phyloP scores from a whole-genome alignment of 2,888 invertebrate genomes.

The Agrotis segetum region DNA sequence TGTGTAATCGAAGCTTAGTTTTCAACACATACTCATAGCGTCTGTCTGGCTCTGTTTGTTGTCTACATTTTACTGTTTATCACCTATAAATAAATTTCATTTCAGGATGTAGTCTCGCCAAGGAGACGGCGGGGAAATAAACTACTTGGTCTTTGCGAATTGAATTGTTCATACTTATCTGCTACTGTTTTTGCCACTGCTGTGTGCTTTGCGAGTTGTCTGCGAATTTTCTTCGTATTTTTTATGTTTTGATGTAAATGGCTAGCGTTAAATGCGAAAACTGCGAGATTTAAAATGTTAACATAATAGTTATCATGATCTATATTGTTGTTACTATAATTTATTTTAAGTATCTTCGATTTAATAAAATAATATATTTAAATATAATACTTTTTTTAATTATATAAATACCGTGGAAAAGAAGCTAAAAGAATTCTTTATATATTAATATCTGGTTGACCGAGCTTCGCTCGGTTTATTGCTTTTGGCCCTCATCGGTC shows the following conservation, averaged over 20 bases:
- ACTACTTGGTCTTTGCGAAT: not conserved
- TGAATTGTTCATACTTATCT: not conserved
- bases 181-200: conserved; percentile 13
- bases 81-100: not conserved
- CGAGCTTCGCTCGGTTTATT: no score
- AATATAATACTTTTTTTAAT: not conserved
- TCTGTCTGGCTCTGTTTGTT: not conserved
- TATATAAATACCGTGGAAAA: not conserved
- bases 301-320: not conserved
- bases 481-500: no score
- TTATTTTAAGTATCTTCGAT: no score
- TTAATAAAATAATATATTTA: no score
- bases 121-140: not conserved
- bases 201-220: conserved; percentile 12
- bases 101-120: not conserved
- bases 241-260: not conserved
- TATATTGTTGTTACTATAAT: not conserved
- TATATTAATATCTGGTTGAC: no score
- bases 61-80: not conserved
- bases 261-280: not conserved
- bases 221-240: not conserved
- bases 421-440: no score
- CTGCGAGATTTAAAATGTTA: not conserved
- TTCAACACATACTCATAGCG: not conserved
- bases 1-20: no score